Conservation (phyloP, 1,140 invertebrate species). For the Sitophilus oryzae region DNA sequence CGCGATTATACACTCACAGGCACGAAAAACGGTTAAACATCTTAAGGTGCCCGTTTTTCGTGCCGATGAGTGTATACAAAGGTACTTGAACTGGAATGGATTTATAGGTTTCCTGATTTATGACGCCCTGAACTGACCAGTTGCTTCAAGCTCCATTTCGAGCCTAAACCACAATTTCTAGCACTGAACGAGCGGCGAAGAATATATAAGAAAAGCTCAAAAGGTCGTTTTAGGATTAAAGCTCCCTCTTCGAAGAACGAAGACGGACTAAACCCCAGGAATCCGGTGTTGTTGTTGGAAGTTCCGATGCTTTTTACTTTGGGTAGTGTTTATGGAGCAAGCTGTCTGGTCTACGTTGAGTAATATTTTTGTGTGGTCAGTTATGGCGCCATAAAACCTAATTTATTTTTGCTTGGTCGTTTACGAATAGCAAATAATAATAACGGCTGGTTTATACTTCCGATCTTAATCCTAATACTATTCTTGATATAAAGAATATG, state of each 20-base stretch:
- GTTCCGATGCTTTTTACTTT: slow-evolving; percentile 57
- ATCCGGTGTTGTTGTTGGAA: slow-evolving; percentile 44
- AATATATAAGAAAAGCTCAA: slow-evolving; percentile 4
- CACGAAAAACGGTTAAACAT: too few species aligned
- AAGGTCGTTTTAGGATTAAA: slow-evolving; percentile 11
- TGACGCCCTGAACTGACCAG: slow-evolving; percentile 51
- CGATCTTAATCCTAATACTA: too few species aligned
- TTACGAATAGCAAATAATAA: too few species aligned
- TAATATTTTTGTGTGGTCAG: too few species aligned
- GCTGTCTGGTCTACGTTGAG: slow-evolving; percentile 59
- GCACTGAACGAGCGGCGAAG: slow-evolving; percentile 26
- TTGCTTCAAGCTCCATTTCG: slow-evolving; percentile 37
- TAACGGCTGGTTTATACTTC: too few species aligned
- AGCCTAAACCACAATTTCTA: slow-evolving; percentile 38
- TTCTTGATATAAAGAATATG: too few species aligned
- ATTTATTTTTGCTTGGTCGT: too few species aligned
- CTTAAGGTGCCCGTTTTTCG: too few species aligned
- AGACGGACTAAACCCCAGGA: slow-evolving; percentile 34
- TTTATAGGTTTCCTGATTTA: slow-evolving; percentile 55
- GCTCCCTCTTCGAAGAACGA: background rate
- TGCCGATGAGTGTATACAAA: too few species aligned
- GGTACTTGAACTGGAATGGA: too few species aligned
- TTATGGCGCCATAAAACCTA: too few species aligned
- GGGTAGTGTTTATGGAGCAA: slow-evolving; percentile 59
- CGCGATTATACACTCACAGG: too few species aligned